These are phyloP conservation scores for Harmothoe impar DNA, from an alignment of 2,888 invertebrate species.

Conservation along the genomic window DNA sequence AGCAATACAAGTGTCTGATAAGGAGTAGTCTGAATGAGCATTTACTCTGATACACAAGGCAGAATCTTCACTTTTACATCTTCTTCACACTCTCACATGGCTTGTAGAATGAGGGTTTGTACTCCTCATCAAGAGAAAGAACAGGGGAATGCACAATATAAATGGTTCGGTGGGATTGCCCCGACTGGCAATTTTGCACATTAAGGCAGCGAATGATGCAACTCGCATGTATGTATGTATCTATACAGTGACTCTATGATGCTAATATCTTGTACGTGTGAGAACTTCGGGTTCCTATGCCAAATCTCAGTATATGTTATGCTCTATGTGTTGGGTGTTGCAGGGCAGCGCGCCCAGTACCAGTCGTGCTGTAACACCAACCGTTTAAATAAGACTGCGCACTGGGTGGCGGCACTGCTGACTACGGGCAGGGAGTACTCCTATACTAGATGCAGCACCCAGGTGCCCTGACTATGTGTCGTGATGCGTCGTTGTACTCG, in stretches of 20 bases:
- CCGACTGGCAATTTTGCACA: not conserved
- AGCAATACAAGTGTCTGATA: not conserved
- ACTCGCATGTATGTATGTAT: not conserved
- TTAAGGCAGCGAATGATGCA: not conserved
- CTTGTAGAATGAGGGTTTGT: not conserved
- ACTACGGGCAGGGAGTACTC: not conserved
- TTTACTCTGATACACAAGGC: not conserved
- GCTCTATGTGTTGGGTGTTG: too few species aligned
- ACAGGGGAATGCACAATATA: conserved; percentile 3
- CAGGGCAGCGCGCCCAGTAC: not conserved
- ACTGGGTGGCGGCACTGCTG: not conserved
- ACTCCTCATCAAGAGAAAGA: not conserved
- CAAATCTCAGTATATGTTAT: too few species aligned
- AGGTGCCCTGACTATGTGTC: not conserved
- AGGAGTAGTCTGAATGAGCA: not conserved
- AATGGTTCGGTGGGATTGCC: conserved; percentile 11
- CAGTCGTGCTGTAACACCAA: conserved; percentile 34
- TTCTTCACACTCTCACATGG: not conserved
- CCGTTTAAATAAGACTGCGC: not conserved
- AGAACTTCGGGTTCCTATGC: not conserved
- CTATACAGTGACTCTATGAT: not conserved
- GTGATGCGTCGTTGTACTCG: not conserved
- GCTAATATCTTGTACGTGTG: not conserved
- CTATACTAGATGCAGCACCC: conserved; percentile 17
- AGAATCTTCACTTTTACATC: not conserved